Conservation (phyloP, 2,113 vertebrate genomes). For the Phyllopteryx taeniolatus region DNA sequence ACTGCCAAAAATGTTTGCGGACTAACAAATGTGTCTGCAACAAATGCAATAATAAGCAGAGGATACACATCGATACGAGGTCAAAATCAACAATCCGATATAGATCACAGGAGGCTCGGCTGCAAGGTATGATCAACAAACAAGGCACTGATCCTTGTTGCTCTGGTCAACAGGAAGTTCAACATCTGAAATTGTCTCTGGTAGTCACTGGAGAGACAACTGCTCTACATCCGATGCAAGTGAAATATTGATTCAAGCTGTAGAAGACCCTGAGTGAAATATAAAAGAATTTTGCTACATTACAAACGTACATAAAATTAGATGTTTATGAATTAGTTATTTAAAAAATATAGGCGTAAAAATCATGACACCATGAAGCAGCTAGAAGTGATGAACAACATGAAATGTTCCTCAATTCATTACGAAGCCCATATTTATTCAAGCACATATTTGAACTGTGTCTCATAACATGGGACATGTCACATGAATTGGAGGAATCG, state of each 20-base stretch:
- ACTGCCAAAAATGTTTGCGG: background rate
- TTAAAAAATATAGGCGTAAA: background rate
- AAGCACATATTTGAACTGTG: background rate
- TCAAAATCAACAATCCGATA: slow-evolving; percentile 31
- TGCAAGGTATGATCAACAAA: slow-evolving; percentile 33
- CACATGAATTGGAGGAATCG: background rate
- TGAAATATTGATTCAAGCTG: slow-evolving; percentile 52
- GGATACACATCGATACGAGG: slow-evolving; percentile 15
- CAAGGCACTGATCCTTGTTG: slow-evolving; percentile 34
- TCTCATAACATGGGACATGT: background rate
- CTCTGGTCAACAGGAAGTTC: slow-evolving; percentile 13
- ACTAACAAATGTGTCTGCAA: slow-evolving; percentile 13
- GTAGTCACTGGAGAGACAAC: slow-evolving; percentile 26
- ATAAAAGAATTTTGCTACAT: slow-evolving; percentile 41
- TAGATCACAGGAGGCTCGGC: slow-evolving; percentile 19
- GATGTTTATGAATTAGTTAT: slow-evolving; percentile 24
- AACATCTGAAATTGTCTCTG: background rate
- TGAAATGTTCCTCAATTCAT: too few species aligned
- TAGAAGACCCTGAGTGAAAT: slow-evolving; percentile 51
- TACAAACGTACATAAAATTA: slow-evolving; percentile 17
- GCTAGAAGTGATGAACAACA: too few species aligned
- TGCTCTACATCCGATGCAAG: slow-evolving; percentile 35
- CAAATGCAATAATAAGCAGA: slow-evolving; percentile 7
- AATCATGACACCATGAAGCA: background rate
- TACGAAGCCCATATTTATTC: too few species aligned